phyloP scores from a whole-genome alignment of 2,888 invertebrate genomes.

The Morinoia aosen region DNA sequence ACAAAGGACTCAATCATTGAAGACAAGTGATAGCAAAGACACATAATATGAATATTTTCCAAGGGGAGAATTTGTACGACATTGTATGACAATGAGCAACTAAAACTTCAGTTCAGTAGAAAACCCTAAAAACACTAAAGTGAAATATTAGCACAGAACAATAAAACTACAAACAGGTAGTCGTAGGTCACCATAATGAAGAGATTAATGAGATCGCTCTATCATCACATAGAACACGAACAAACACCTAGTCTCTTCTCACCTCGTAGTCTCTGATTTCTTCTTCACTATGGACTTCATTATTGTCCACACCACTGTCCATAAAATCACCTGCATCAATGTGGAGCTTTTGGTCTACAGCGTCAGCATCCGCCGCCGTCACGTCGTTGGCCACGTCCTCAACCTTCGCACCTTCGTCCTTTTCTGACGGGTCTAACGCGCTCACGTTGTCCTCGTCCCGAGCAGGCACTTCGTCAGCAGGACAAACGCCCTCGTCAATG shows the following conservation, averaged over 20 bases:
- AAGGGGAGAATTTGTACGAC: not conserved
- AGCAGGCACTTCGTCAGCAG: conserved; percentile 17
- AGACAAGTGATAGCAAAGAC: not conserved
- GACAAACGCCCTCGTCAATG: conserved; percentile 34
- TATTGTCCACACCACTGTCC: conserved; percentile 45
- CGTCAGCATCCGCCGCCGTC: not conserved
- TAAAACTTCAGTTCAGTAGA: not conserved
- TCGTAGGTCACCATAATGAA: not conserved
- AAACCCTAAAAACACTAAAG: not conserved
- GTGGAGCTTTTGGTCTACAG: not conserved
- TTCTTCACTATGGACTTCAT: conserved; percentile 43
- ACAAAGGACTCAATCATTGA: not conserved
- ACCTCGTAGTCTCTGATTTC: conserved; percentile 20
- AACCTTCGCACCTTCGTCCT: not conserved
- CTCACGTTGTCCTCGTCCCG: not conserved
- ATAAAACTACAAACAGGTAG: not conserved
- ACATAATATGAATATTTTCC: not conserved
- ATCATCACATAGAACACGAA: not conserved
- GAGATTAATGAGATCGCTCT: conserved; percentile 27
- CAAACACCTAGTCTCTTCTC: not conserved
- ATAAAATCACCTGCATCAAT: conserved; percentile 43
- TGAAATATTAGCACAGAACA: not conserved
- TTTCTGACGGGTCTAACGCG: not conserved
- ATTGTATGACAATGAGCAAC: not conserved
- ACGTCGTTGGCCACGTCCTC: not conserved